Evolutionary conservation across 2,797 vertebrate species (phyloP), one percentile per base, ranked within the genome.

Genomic region (Dipus sagitta): DNA sequence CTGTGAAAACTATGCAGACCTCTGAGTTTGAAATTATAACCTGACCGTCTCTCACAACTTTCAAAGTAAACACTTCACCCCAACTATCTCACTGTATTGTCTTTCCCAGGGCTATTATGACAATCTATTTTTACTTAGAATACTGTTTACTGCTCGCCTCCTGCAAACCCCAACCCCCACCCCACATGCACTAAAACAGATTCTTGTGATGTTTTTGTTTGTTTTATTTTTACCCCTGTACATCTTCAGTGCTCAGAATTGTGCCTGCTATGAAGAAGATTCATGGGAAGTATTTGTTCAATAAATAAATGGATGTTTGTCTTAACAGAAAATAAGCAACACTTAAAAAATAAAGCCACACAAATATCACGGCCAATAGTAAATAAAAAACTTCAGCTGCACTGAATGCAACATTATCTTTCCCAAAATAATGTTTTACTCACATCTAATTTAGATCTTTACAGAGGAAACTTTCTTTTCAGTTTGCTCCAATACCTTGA

Each of bases 391-490:
- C 1, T 52, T 75, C 47, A 78, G 21, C 34, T 54, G 32, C 32
- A 62, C 2, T 83, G 78, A 72, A 72, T 62, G 64, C 3, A 85
- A 28, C 76, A 78, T 23, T 54, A 78, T 34, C 47, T 80, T 85
- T 47, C 28, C 11, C 65, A 64, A 91, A 76, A 32, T 86, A 77
- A 30, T 71, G 79, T 58, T 90, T 80, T 67, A 76, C 18, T 75
- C 67, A 74, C 0, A 26, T 71, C n/a, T 30, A 64, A 38, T 75
- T 60, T 38, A 68, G 64, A 74, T n/a, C 10, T 85, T 71, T 68
- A 93, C 82, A 65, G 90, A 18, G 74, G 64, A 94, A 86, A 80
- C 70, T 72, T 72, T 93, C 18, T 77, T 74, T 62, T 72, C 26
- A 62, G 5, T 88, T 54, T 88, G 23, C 14, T 86, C n/a, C 42